A percentile compares a stretch with the other conserved stretches of the same genome.
Evolutionary conservation across 2,797 vertebrate genomes (phyloP).

Genomic region (Gymnothorax reevesii): DNA sequence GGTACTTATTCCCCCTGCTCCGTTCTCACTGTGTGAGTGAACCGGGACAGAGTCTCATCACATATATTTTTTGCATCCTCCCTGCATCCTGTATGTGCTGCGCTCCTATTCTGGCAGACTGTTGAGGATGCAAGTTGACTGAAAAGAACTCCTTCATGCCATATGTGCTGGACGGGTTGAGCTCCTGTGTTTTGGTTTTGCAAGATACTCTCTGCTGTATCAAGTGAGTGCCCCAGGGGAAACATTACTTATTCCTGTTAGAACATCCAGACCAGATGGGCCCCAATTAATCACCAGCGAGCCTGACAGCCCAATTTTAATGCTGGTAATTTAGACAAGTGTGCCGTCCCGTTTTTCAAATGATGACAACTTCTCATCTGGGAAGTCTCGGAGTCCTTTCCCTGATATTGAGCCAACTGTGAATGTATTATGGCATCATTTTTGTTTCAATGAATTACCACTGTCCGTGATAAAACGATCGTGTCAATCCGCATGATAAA

Average conservation of each 20-base stretch:
- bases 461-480: not conserved
- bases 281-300: conserved; percentile 38
- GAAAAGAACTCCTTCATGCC: not conserved
- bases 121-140: not conserved
- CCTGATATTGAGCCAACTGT: not conserved
- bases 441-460: not conserved
- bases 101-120: not conserved
- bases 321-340: conserved; percentile 20
- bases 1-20: not conserved
- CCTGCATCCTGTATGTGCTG: not conserved
- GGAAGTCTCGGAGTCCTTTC: not conserved
- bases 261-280: conserved; percentile 47
- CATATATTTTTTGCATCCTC: too few species aligned
- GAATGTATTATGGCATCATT: not conserved
- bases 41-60: not conserved
- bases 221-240: conserved; percentile 29
- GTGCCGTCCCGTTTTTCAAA: conserved; percentile 20
- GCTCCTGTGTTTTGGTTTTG: not conserved
- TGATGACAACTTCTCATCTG: conserved; percentile 5
- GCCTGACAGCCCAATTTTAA: conserved; percentile 32
- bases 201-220: not conserved
- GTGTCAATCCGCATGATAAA: not conserved
- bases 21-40: not conserved
- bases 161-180: not conserved
- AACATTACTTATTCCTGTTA: conserved; percentile 34